Conservation (phyloP, 2,113 vertebrate species). For the Vidua chalybeata region DNA sequence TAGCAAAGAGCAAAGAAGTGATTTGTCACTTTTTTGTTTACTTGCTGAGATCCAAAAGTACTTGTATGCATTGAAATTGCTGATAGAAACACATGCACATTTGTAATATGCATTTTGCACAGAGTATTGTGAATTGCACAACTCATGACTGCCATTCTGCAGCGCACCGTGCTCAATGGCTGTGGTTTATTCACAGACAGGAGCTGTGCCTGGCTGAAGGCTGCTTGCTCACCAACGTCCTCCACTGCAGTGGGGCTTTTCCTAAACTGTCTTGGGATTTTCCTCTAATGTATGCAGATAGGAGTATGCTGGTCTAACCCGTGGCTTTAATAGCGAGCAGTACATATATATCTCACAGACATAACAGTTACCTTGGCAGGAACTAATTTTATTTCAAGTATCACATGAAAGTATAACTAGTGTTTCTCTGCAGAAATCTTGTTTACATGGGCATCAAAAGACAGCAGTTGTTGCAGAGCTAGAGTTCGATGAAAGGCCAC, state of each 20-base stretch:
- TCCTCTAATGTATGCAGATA: background rate
- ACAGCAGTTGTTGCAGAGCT: background rate
- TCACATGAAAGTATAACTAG: background rate
- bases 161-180: background rate
- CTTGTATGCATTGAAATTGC: background rate
- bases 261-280: background rate
- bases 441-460: background rate
- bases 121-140: background rate
- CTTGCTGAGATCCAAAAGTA: background rate
- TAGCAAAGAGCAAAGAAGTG: background rate
- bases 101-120: conserved; percentile 28
- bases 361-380: background rate
- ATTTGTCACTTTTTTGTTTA: background rate
- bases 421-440: background rate
- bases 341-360: background rate
- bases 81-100: background rate
- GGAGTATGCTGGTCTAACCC: background rate
- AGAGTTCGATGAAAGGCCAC: background rate
- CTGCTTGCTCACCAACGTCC: background rate
- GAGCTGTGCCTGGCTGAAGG: background rate
- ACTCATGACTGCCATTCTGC: background rate
- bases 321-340: background rate
- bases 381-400: background rate
- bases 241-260: background rate
- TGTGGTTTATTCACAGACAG: background rate